Conservation (phyloP, 2,888 invertebrate species). For the Harpalus rufipes region DNA sequence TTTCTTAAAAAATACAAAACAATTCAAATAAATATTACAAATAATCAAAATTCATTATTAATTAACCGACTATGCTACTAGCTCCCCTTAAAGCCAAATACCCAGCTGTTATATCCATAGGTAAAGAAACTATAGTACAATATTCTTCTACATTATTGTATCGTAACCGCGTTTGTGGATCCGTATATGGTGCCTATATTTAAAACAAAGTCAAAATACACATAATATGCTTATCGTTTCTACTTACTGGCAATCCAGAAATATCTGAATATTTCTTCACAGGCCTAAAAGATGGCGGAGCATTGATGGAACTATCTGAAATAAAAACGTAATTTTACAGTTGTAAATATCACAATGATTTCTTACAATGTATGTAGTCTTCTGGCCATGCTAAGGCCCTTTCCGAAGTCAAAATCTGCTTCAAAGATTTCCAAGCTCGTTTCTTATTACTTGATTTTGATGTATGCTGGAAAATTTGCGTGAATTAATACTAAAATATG, state of each 20-base stretch:
- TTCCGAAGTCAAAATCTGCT: conserved; percentile 92
- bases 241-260: conserved; percentile 87
- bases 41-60: neutral
- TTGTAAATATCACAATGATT: neutral
- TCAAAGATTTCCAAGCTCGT: conserved; percentile 91
- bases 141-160: conserved; percentile 94
- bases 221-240: neutral
- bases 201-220: neutral
- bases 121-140: conserved; percentile 89
- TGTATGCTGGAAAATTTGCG: conserved; percentile 75
- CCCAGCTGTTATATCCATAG: conserved; percentile 95
- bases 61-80: conserved; percentile 85
- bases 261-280: conserved; percentile 96
- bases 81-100: conserved; percentile 92
- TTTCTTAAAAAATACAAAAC: too few species aligned
- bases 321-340: conserved; percentile 68
- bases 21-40: too few species aligned
- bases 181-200: conserved; percentile 88
- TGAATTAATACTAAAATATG: neutral
- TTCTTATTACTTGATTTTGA: conserved; percentile 84
- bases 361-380: conserved; percentile 87
- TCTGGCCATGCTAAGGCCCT: conserved; percentile 88
- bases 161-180: conserved; percentile 92
- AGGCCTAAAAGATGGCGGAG: conserved; percentile 94
- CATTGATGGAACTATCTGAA: conserved; percentile 92